Evolutionary conservation across 2,888 invertebrate genomes (phyloP).

Genomic region (Erannis defoliaria): DNA sequence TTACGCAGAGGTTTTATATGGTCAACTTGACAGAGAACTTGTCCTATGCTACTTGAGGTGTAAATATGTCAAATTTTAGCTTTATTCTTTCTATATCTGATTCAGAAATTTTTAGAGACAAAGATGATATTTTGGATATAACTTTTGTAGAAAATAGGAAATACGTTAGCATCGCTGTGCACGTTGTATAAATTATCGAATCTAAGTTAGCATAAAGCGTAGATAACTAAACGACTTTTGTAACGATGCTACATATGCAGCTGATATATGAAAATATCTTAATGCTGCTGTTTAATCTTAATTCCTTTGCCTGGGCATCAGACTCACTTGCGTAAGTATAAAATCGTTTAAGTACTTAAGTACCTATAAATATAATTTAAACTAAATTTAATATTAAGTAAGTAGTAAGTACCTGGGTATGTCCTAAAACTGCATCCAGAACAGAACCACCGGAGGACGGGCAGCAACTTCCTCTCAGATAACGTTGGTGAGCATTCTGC

Average conservation of each 20-base stretch:
- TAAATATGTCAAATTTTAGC: background rate
- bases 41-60: too few relatives aligned
- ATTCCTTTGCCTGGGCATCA: background rate
- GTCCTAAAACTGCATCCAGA: too few relatives aligned
- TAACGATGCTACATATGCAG: slow-evolving; percentile 11
- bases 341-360: too few relatives aligned
- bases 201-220: background rate
- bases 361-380: too few relatives aligned
- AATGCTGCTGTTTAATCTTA: slow-evolving; percentile 2
- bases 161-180: background rate
- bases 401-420: too few relatives aligned
- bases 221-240: background rate
- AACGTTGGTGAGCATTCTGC: too few relatives aligned
- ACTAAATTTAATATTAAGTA: too few relatives aligned
- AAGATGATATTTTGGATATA: background rate
- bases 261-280: background rate
- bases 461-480: too few relatives aligned
- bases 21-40: too few relatives aligned
- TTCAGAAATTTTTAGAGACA: background rate
- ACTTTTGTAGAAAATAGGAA: background rate
- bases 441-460: too few relatives aligned
- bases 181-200: background rate
- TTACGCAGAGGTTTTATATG: too few relatives aligned
- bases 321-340: slow-evolving; percentile 20
- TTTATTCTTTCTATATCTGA: too few relatives aligned